phyloP scores from a whole-genome alignment of 2,888 invertebrate species.

The Melolontha melolontha region DNA sequence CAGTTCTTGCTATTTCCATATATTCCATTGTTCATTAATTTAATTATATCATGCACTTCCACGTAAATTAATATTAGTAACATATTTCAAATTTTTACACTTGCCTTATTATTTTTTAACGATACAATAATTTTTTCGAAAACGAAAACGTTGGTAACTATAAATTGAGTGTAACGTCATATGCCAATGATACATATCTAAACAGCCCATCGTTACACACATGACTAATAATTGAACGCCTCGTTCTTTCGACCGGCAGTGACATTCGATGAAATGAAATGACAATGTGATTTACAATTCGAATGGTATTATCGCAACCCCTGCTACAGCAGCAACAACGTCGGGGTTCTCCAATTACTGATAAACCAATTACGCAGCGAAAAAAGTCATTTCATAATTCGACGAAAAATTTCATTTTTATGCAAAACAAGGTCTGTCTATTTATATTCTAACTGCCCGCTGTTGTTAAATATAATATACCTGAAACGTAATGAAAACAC shows the following conservation, averaged over 20 bases:
- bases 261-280: constrained; percentile 56
- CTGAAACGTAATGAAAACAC: not conserved
- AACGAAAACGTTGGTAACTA: not conserved
- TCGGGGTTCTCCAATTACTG: constrained; percentile 54
- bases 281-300: constrained; percentile 59
- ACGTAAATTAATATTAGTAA: no score
- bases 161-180: constrained; percentile 3
- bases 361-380: constrained; percentile 55
- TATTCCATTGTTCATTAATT: no score
- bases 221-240: constrained; percentile 52
- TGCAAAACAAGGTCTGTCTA: constrained; percentile 52
- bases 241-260: constrained; percentile 53
- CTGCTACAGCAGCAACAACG: constrained; percentile 40
- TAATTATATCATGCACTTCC: no score
- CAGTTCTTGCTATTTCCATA: no score
- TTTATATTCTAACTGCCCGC: constrained; percentile 17
- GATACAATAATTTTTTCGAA: no score
- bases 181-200: constrained; percentile 22
- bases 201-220: constrained; percentile 37
- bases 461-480: constrained; percentile 10
- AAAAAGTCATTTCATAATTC: constrained; percentile 55
- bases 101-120: no score
- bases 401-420: constrained; percentile 54
- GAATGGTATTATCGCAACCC: constrained; percentile 55
- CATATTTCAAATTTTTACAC: no score